A percentile compares a stretch with the other conserved stretches of the same genome.
phyloP scores from a whole-genome alignment of 2,797 vertebrate genomes.

The Rhyacichthys aspro region DNA sequence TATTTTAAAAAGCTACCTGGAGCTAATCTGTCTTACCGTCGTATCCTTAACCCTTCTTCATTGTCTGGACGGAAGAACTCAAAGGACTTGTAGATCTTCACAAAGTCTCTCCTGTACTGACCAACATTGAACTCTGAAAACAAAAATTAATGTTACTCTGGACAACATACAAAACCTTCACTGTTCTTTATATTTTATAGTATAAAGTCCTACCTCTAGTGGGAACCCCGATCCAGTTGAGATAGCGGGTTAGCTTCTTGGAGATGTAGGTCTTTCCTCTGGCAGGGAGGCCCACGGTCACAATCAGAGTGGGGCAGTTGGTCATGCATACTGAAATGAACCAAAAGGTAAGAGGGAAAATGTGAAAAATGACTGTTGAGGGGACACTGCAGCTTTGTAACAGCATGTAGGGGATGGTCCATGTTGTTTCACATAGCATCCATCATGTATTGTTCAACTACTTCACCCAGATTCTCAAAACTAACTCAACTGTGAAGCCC shows the following conservation, averaged over 20 bases:
- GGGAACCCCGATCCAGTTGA: constrained; percentile 98
- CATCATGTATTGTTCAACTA: too few relatives aligned
- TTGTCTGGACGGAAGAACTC: constrained; percentile 98
- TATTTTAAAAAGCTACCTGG: not conserved
- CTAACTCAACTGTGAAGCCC: too few relatives aligned
- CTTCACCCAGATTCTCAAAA: too few relatives aligned
- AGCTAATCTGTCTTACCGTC: constrained; percentile 81
- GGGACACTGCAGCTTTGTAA: not conserved
- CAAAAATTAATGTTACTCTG: not conserved
- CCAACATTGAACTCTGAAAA: constrained; percentile 95
- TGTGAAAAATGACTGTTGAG: not conserved
- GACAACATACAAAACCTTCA: too few relatives aligned
- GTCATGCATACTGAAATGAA: constrained; percentile 92
- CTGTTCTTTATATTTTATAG: not conserved
- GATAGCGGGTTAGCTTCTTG: constrained; percentile 97
- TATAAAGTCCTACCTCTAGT: constrained; percentile 85
- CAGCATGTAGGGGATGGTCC: too few relatives aligned
- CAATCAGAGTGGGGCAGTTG: constrained; percentile 96
- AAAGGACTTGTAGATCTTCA: constrained; percentile 98
- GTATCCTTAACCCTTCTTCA: constrained; percentile 94
- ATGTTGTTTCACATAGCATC: not conserved
- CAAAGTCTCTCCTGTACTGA: constrained; percentile 91
- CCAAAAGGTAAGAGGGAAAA: not conserved
- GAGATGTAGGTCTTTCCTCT: constrained; percentile 98
- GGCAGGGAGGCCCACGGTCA: constrained; percentile 96